Evolutionary conservation across 2,888 invertebrate genomes (phyloP).

Genomic region (Beris morrisii): DNA sequence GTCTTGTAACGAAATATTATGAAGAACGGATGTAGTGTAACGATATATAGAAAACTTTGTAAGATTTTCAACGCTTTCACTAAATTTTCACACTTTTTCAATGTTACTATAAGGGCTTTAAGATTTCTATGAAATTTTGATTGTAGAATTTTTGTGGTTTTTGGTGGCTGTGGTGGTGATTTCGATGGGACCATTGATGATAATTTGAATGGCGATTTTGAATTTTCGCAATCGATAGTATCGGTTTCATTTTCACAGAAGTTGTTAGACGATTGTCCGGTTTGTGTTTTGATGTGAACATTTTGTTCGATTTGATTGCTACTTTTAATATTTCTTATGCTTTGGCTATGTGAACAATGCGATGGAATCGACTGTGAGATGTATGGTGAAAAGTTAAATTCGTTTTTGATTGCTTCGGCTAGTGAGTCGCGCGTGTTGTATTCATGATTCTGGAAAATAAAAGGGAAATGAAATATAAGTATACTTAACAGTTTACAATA

Average conservation of each 20-base stretch:
- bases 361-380: no score
- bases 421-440: neutral
- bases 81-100: constrained; percentile 18
- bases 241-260: constrained; percentile 39
- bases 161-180: constrained; percentile 19
- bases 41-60: constrained; percentile 35
- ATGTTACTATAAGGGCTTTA: constrained; percentile 25
- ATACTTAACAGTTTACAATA: no score
- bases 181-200: neutral
- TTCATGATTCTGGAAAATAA: constrained; percentile 24
- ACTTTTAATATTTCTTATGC: constrained; percentile 33
- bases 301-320: constrained; percentile 22
- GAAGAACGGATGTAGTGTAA: constrained; percentile 34
- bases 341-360: constrained; percentile 15
- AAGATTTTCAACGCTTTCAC: constrained; percentile 29
- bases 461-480: neutral
- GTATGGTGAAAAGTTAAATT: neutral
- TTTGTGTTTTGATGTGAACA: constrained; percentile 16
- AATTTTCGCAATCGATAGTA: neutral
- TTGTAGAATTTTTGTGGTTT: constrained; percentile 13
- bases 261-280: constrained; percentile 37
- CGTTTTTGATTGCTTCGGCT: neutral
- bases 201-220: neutral
- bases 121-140: constrained; percentile 10
- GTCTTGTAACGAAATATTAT: constrained; percentile 31